Base-by-base conservation (phyloP, 2,113 vertebrate species). In the Hydrochoerus hydrochaeris region DNA sequence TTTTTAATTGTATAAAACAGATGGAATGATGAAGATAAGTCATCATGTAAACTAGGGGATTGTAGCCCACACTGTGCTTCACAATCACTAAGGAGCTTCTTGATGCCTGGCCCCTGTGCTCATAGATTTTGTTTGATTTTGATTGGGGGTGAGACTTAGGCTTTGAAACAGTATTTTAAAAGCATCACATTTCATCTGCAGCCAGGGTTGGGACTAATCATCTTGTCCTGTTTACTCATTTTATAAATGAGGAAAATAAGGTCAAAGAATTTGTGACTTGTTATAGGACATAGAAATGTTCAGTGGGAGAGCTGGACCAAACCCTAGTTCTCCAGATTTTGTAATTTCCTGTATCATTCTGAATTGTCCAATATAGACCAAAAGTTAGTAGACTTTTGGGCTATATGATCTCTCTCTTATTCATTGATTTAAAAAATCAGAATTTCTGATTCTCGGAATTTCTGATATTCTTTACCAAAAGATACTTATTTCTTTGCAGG, bases 1-100 rank as follows among this genome's bases (percentile, higher is more conserved):
- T 41, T 41, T 41, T 96, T 94, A 77, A 44, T 90, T 96, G 35
- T 83, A 32, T 87, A 60, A 89, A 94, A 78, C 28, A 94, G 22
- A 62, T 91, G 20, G 26, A 94, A 52, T 10, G 11, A 46, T 80
- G 30, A 92, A 54, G 44, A 90, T 90, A 65, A 69, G 16, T 49
- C 4, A 20, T 89, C 58, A 94, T 83, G 28, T 96, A 26, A 69
- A 62, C 22, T 65, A 62, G 84, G 38, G 16, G 20, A 38, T 77
- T 88, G 86, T 1, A n/a, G 22, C 44, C 7, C 44, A 91, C 7
- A 24, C 0, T n/a, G 20, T 94, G 30, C 35, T 87, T 94, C n/a
- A 93, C 62, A 87, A 75, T 78, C 38, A 63, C 30, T 35, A 4
- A 30, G 54, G n/a, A 84, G 46, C 30, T 77, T 93, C 69, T 82